phyloP scores from a whole-genome alignment of 2,113 vertebrate species.

The Cyanoliseus patagonus region DNA sequence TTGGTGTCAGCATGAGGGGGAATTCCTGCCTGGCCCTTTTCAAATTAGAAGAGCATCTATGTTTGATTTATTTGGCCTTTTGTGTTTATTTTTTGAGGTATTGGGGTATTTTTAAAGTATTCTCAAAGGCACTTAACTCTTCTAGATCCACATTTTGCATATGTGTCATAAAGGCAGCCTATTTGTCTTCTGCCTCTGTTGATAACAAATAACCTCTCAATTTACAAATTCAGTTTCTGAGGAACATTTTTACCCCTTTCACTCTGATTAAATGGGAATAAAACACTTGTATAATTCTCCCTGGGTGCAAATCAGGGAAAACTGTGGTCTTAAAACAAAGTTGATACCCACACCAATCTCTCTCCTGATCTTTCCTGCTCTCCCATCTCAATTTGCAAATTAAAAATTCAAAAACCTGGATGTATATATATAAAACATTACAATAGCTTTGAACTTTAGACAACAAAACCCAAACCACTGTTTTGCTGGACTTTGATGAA shows the following conservation, averaged over 20 bases:
- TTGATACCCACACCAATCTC: background rate
- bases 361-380: constrained; percentile 16
- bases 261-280: background rate
- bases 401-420: constrained; percentile 16
- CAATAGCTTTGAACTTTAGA: constrained; percentile 9
- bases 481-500: constrained; percentile 31
- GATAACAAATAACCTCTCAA: background rate
- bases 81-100: background rate
- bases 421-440: background rate
- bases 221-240: background rate
- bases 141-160: background rate
- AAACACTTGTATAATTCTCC: constrained; percentile 35
- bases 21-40: background rate
- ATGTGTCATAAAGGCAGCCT: background rate
- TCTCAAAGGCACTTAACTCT: background rate
- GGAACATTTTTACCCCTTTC: background rate
- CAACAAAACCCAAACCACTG: background rate
- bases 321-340: constrained; percentile 45
- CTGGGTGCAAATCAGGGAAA: constrained; percentile 4
- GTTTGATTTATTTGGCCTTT: background rate
- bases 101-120: background rate
- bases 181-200: background rate
- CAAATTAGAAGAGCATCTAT: background rate
- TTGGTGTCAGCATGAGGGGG: background rate
- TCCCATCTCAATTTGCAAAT: constrained; percentile 36